A percentile compares a stretch with the other conserved stretches of the same genome.
Conservation (phyloP, 1,140 invertebrate species). For the Euschistus heros region DNA sequence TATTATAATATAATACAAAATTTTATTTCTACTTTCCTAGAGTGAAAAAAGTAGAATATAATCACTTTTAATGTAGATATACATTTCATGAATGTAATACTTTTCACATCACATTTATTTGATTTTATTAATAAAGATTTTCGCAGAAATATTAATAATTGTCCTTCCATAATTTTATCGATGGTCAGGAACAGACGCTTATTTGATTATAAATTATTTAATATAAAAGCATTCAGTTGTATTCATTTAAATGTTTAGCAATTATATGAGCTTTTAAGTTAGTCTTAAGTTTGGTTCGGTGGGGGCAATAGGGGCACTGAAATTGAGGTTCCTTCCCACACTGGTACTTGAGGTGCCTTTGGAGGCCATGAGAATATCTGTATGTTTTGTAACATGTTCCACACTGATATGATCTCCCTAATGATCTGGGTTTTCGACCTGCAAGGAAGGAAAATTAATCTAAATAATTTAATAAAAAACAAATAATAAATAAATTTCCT, state of each 20-base stretch:
- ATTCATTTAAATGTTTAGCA: slow-evolving; percentile 28
- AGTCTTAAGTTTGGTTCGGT: slow-evolving; percentile 36
- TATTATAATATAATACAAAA: no score
- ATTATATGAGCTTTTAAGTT: slow-evolving; percentile 38
- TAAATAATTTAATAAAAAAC: not conserved
- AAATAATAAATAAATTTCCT: not conserved
- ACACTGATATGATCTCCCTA: not conserved
- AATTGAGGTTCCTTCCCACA: slow-evolving; percentile 37
- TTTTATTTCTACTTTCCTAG: no score
- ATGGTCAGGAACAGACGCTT: no score
- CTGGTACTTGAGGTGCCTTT: slow-evolving; percentile 38
- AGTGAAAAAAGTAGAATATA: no score
- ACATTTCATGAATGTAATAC: no score
- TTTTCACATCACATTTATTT: no score
- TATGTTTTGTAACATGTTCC: slow-evolving; percentile 24
- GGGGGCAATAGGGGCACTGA: slow-evolving; percentile 39
- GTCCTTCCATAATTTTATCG: no score
- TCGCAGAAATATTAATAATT: no score
- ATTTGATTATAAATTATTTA: no score
- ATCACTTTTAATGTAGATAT: no score
- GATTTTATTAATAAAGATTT: no score
- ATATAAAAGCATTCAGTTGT: no score
- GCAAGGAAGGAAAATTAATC: slow-evolving; percentile 7
- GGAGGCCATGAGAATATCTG: slow-evolving; percentile 10
- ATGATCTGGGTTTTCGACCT: not conserved